Evolutionary conservation across 2,797 vertebrate genomes (phyloP).

Genomic region (Artibeus lituratus): DNA sequence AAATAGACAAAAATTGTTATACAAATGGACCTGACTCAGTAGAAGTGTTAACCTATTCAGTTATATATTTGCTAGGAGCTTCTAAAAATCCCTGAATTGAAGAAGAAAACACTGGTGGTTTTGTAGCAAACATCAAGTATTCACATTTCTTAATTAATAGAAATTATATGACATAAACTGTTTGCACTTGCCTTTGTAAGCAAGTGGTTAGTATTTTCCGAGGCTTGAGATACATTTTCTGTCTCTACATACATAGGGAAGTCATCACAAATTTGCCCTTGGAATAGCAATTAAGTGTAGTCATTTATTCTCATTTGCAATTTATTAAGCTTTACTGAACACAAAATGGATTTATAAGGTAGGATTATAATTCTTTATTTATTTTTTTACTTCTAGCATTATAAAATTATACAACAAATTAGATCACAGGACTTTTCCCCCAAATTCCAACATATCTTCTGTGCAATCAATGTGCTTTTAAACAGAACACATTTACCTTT

Average conservation of each 20-base stretch:
- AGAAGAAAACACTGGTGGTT: not conserved
- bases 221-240: not conserved
- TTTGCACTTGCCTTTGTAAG: not conserved
- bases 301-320: conserved; percentile 42
- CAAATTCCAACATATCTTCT: not conserved
- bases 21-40: not conserved
- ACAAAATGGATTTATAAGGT: not conserved
- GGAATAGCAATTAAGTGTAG: not conserved
- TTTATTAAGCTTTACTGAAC: conserved; percentile 28
- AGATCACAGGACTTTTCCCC: not conserved
- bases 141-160: conserved; percentile 30
- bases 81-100: not conserved
- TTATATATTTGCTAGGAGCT: not conserved
- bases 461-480: not conserved
- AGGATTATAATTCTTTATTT: not conserved
- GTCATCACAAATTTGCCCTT: conserved; percentile 22
- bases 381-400: conserved; percentile 8
- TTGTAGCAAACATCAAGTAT: not conserved
- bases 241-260: not conserved
- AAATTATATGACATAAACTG: not conserved
- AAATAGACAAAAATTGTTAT: not conserved
- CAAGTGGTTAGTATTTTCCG: conserved; percentile 45
- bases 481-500: not conserved
- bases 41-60: not conserved
- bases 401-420: not conserved